These are phyloP conservation scores for Anticlea derivata DNA, from an alignment of 2,888 invertebrate species.

Conservation along the genomic window DNA sequence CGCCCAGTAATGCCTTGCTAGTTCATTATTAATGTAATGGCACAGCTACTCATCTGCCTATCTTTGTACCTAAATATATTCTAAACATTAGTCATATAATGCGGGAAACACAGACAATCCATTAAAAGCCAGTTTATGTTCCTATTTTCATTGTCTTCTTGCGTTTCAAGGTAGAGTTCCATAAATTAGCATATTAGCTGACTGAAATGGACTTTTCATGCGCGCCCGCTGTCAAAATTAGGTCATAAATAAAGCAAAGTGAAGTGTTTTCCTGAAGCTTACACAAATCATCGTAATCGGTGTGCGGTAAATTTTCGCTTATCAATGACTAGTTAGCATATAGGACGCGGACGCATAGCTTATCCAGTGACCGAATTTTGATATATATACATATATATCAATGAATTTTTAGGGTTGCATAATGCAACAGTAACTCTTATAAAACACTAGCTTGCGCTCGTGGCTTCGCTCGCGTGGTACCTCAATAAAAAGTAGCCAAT, in stretches of 20 bases:
- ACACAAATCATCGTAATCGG: slow-evolving; percentile 43
- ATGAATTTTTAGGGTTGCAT: no score
- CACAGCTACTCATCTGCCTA: no score
- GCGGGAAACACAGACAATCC: slow-evolving; percentile 26
- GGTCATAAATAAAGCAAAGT: slow-evolving; percentile 42
- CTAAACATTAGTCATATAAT: slow-evolving; percentile 11
- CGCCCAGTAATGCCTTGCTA: no score
- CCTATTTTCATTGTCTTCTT: slow-evolving; percentile 13
- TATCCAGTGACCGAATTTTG: not conserved
- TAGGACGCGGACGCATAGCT: slow-evolving; percentile 10
- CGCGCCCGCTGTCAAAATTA: slow-evolving; percentile 41
- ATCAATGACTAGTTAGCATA: slow-evolving; percentile 27
- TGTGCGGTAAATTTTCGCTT: slow-evolving; percentile 22
- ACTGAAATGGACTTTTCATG: slow-evolving; percentile 42
- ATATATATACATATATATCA: not conserved
- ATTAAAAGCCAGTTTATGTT: slow-evolving; percentile 23
- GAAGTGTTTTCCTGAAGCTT: slow-evolving; percentile 25
- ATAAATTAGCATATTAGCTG: slow-evolving; percentile 29
- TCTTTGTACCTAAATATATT: slow-evolving; percentile 2
- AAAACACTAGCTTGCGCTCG: no score
- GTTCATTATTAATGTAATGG: no score
- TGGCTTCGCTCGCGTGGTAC: no score
- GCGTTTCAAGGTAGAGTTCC: slow-evolving; percentile 16
- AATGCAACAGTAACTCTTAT: no score
- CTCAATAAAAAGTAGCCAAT: no score